Conservation (phyloP, 2,113 vertebrate species). For the Oreochromis tanganicae region DNA sequence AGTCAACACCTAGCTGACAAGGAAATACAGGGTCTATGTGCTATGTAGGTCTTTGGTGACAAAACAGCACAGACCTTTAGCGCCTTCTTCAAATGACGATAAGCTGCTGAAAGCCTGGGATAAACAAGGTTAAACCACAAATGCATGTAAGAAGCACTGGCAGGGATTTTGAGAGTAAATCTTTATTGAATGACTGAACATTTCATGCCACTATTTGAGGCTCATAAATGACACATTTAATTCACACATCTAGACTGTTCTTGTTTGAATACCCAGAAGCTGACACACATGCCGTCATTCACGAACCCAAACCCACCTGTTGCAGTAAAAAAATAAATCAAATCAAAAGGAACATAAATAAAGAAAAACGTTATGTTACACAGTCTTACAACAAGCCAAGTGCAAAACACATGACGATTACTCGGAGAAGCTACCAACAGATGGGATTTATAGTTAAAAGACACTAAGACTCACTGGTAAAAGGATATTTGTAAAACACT, state of each 20-base stretch:
- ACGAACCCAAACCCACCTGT: neutral
- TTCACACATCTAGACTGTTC: neutral
- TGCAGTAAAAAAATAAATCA: neutral
- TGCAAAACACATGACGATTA: neutral
- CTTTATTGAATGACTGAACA: neutral
- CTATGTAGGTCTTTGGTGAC: neutral
- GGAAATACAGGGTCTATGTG: neutral
- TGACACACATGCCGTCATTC: neutral
- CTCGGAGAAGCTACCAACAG: neutral
- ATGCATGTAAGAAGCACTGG: neutral
- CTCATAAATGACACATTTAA: neutral
- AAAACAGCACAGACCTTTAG: conserved; percentile 3
- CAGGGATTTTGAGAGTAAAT: neutral
- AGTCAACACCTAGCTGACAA: neutral
- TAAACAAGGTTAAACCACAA: conserved; percentile 24
- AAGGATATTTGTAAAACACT: rapidly evolving
- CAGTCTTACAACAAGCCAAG: neutral
- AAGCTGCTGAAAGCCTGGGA: neutral
- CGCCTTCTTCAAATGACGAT: neutral
- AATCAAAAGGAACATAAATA: neutral
- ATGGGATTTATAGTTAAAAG: neutral
- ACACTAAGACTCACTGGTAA: rapidly evolving
- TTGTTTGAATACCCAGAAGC: neutral
- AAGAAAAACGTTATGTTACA: neutral
- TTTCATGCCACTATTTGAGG: neutral